Conservation (phyloP, 2,888 invertebrate species). For the Thereva unica region DNA sequence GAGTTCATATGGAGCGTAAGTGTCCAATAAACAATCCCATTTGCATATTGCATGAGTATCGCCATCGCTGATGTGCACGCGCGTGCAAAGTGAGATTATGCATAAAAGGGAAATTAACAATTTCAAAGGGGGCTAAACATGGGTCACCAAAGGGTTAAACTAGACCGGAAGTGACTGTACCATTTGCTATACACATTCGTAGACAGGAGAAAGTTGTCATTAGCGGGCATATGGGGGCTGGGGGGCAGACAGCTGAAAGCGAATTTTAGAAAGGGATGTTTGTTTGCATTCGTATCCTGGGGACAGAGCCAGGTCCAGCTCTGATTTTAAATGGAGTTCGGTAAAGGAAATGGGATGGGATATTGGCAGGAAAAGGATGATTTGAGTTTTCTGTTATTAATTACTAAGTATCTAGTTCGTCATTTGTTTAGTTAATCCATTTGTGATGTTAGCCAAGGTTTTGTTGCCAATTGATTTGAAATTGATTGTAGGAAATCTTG, state of each 20-base stretch:
- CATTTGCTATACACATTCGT: slow-evolving; percentile 3
- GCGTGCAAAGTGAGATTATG: background rate
- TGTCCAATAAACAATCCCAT: slow-evolving; percentile 22
- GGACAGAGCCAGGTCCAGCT: no score
- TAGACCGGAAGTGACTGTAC: slow-evolving; percentile 8
- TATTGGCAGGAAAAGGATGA: slow-evolving; percentile 8
- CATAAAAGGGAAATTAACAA: slow-evolving; percentile 38
- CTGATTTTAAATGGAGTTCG: no score
- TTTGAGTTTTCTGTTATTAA: slow-evolving; percentile 15
- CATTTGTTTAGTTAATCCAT: slow-evolving; percentile 16
- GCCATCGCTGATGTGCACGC: background rate
- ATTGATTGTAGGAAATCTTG: no score
- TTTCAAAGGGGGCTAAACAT: slow-evolving; percentile 34
- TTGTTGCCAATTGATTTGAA: background rate
- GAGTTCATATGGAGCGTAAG: slow-evolving; percentile 13
- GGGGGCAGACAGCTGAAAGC: slow-evolving; percentile 3
- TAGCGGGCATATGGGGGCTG: background rate
- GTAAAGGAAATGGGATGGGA: no score
- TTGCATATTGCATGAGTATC: slow-evolving; percentile 22
- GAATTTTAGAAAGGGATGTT: background rate
- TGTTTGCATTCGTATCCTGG: background rate
- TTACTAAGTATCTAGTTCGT: slow-evolving; percentile 4
- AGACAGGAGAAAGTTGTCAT: background rate
- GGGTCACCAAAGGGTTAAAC: slow-evolving; percentile 28
- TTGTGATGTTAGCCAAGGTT: background rate